Percentiles rank a stretch among this genome's conserved stretches.
phyloP scores from a whole-genome alignment of 2,113 vertebrate species.

The Equus quagga region DNA sequence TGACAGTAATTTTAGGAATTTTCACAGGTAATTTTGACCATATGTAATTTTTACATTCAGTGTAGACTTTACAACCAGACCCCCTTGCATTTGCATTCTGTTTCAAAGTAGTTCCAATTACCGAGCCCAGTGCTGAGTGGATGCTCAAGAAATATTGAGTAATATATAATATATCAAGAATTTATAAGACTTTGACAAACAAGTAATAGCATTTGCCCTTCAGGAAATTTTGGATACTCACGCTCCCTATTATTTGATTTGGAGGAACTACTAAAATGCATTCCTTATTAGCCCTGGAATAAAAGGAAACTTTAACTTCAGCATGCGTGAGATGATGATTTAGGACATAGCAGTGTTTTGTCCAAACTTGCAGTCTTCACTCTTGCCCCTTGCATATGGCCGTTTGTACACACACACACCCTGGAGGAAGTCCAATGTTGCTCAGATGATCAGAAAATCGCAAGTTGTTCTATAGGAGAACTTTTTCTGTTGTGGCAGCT shows the following conservation, averaged over 20 bases:
- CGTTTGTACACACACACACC: neutral
- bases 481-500: neutral
- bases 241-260: slow-evolving; percentile 4
- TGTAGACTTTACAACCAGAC: slow-evolving; percentile 9
- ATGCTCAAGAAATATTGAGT: neutral
- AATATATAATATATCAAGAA: neutral
- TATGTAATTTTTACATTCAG: slow-evolving; percentile 32
- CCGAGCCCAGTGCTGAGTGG: neutral
- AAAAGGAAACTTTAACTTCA: slow-evolving; percentile 45
- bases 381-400: neutral
- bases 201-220: slow-evolving; percentile 40
- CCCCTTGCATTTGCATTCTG: neutral
- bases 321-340: slow-evolving; percentile 48
- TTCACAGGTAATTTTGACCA: slow-evolving; percentile 41
- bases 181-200: neutral
- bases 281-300: slow-evolving; percentile 46
- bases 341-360: slow-evolving; percentile 30
- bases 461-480: neutral
- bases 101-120: neutral
- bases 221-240: neutral
- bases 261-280: neutral
- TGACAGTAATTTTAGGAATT: slow-evolving; percentile 47
- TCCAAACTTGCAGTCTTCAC: neutral
- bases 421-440: neutral
- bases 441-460: neutral